phyloP scores from a whole-genome alignment of 2,797 vertebrate genomes.

The Cheirogaleus major region DNA sequence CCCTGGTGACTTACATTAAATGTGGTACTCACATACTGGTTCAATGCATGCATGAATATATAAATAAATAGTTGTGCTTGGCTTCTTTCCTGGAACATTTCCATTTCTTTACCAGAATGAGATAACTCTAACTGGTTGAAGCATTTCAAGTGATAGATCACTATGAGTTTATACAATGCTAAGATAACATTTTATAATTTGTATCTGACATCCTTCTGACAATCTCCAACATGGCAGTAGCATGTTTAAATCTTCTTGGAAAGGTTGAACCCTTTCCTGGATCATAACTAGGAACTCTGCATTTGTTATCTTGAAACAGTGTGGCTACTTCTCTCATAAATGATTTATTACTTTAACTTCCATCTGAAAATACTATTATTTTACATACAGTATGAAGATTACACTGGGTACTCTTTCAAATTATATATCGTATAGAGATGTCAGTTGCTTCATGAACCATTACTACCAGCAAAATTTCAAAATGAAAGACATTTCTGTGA shows the following conservation, averaged over 20 bases:
- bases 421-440: neutral
- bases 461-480: neutral
- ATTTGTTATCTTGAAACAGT: neutral
- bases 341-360: neutral
- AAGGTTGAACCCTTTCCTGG: neutral
- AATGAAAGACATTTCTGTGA: neutral
- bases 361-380: neutral
- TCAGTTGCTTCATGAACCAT: neutral
- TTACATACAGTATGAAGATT: neutral
- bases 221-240: neutral
- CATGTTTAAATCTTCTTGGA: neutral
- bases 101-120: neutral
- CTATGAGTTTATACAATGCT: neutral
- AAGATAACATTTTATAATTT: neutral
- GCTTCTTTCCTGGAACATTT: slow-evolving; percentile 24
- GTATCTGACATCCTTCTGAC: neutral
- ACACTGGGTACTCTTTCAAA: neutral
- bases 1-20: neutral
- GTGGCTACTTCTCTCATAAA: neutral
- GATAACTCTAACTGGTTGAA: neutral
- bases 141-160: neutral
- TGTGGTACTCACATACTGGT: neutral
- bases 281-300: neutral
- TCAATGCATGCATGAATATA: neutral
- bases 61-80: neutral